These are phyloP conservation scores for Phataginus tricuspis DNA, from an alignment of 2,797 vertebrate species.

Conservation along the genomic window DNA sequence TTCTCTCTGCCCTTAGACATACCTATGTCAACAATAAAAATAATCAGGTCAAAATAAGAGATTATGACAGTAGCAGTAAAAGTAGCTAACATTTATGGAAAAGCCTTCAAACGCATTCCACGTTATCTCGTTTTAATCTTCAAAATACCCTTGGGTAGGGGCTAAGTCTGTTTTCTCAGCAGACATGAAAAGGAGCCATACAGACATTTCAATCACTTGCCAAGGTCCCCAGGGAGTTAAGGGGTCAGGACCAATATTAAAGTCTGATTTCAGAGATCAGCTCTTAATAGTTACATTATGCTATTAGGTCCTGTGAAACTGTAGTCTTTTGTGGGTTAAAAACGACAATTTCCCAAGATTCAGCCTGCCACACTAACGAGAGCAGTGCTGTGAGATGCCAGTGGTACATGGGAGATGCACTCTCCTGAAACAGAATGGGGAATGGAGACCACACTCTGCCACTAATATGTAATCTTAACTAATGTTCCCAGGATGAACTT, in stretches of 20 bases:
- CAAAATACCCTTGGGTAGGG: background rate
- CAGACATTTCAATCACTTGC: background rate
- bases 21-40: background rate
- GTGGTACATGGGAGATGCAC: fast-evolving
- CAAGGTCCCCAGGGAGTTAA: background rate
- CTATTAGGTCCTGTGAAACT: fast-evolving
- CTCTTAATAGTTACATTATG: background rate
- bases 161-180: background rate
- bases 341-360: background rate
- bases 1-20: background rate
- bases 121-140: background rate
- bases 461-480: background rate
- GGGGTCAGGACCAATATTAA: background rate
- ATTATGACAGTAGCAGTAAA: fast-evolving
- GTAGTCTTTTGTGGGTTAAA: background rate
- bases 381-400: too few species aligned
- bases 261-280: background rate
- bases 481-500: background rate
- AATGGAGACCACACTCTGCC: fast-evolving
- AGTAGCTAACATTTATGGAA: background rate
- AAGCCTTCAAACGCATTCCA: background rate
- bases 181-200: background rate
- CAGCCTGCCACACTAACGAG: fast-evolving
- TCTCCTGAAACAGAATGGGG: background rate
- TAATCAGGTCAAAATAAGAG: background rate